Base-by-base conservation (phyloP, 2,888 invertebrate genomes). In the Acheta domesticus region DNA sequence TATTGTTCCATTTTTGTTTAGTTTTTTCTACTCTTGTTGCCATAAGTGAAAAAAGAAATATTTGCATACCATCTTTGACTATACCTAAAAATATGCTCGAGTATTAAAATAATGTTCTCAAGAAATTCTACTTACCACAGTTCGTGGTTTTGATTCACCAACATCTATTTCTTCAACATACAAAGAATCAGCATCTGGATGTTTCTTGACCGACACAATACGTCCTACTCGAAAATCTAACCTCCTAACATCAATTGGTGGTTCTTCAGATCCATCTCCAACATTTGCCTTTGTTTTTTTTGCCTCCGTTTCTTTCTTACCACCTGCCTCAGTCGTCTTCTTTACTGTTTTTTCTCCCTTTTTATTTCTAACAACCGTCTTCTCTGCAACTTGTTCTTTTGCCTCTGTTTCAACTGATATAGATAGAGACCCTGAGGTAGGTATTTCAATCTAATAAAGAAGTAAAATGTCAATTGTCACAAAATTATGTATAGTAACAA, bases 101-200 rank as follows among this genome's bases (percentile, higher is more conserved):
- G 36, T 36, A 36, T 36, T 36, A 36, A n/a, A 36, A 36, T 36
- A 36, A 36, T 36, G 36, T 8, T n/a, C 36, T 36, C 36, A 36
- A 36, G 11, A 1, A 36, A 36, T 36, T 36, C 8, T n/a, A 78
- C 79, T 78, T 79, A 82, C 82, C 78, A 87, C 87, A 49, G 92
- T 93, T 84, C 93, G 89, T 11, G 91, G 91, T 84, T 89, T 88
- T 80, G 86, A 89, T 87, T 94, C 94, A n/a, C 90, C 90, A 11
- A 91, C 83, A 83, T 91, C 90, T 80, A 91, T 88, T 82, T 89
- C 86, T 84, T 91, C 91, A 49, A 91, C 89, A 84, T 91, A 91
- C 19, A 91, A 86, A 12, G 87, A 85, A 84, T 91, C 91, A 4
- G 91, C 91, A 84, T 91, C 91, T 0, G 91, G 90, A 83, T 91